phyloP scores from a whole-genome alignment of 2,888 invertebrate species.

The Agelastica alni region DNA sequence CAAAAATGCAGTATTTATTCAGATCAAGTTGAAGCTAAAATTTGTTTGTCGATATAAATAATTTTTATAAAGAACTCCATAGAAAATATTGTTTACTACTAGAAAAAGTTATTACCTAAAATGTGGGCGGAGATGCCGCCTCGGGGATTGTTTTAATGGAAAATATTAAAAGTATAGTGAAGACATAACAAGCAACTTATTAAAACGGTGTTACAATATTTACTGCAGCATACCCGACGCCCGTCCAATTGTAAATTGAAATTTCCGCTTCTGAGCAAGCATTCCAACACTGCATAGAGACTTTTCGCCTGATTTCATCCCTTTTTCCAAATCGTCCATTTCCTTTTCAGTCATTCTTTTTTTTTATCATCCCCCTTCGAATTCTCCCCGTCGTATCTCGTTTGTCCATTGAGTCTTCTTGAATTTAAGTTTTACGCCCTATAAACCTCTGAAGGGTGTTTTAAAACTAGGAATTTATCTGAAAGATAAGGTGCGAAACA shows the following conservation, averaged over 20 bases:
- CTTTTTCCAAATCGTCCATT: conserved; percentile 39
- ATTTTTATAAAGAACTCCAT: too few relatives aligned
- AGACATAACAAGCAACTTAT: too few relatives aligned
- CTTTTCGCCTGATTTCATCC: conserved; percentile 43
- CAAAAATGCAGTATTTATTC: too few relatives aligned
- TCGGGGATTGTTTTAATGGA: too few relatives aligned
- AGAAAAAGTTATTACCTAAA: too few relatives aligned
- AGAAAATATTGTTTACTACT: too few relatives aligned
- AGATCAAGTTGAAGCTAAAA: too few relatives aligned
- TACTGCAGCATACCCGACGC: too few relatives aligned
- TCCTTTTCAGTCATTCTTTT: conserved; percentile 25
- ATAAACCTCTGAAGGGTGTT: conserved; percentile 22
- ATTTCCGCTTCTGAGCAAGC: conserved; percentile 35
- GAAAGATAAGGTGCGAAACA: conserved; percentile 21
- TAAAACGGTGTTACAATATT: too few relatives aligned
- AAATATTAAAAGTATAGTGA: too few relatives aligned
- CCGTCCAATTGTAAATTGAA: conserved; percentile 1
- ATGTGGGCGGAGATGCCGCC: too few relatives aligned
- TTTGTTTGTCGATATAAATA: too few relatives aligned
- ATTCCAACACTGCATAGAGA: conserved; percentile 31
- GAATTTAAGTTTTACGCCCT: conserved; percentile 23
- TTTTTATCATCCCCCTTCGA: conserved; percentile 5
- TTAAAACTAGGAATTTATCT: conserved; percentile 20
- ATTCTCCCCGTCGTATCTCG: conserved; percentile 15
- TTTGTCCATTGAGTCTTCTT: conserved; percentile 22